A percentile compares a stretch with the other conserved stretches of the same genome.
These are phyloP conservation scores for Cercocebus atys DNA, from an alignment of 2,113 vertebrate species.

Conservation along the genomic window DNA sequence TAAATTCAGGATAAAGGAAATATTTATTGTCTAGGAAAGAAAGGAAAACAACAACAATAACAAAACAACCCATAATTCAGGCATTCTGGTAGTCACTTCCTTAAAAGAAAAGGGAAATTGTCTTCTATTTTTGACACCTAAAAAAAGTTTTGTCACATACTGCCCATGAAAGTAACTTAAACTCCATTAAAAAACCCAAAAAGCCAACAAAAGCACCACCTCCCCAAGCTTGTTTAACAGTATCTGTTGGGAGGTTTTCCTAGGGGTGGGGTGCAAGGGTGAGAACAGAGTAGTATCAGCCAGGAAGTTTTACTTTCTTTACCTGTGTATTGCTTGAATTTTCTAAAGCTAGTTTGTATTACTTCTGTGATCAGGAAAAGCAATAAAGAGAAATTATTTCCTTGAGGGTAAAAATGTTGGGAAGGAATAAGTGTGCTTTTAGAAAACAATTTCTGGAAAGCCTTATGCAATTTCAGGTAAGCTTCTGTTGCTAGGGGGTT, in stretches of 20 bases:
- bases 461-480: constrained; percentile 14
- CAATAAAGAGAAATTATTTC: constrained; percentile 74
- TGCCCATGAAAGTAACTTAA: background rate
- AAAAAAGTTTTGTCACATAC: background rate
- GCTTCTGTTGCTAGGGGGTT: constrained; percentile 54
- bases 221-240: background rate
- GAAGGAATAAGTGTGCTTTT: constrained; percentile 33
- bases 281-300: accelerated
- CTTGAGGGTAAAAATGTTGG: constrained; percentile 53
- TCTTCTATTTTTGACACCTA: background rate
- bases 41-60: background rate
- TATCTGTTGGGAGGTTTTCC: background rate
- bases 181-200: background rate
- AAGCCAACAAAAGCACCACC: background rate
- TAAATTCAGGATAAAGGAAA: background rate
- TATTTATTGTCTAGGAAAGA: background rate
- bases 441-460: constrained; percentile 65
- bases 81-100: background rate
- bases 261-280: background rate
- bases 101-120: background rate
- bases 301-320: background rate
- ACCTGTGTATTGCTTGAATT: constrained; percentile 37
- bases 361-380: constrained; percentile 59
- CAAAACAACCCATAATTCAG: background rate
- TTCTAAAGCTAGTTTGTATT: constrained; percentile 53